phyloP scores from a whole-genome alignment of 2,888 invertebrate species.

The Ennomos fuscantarius region DNA sequence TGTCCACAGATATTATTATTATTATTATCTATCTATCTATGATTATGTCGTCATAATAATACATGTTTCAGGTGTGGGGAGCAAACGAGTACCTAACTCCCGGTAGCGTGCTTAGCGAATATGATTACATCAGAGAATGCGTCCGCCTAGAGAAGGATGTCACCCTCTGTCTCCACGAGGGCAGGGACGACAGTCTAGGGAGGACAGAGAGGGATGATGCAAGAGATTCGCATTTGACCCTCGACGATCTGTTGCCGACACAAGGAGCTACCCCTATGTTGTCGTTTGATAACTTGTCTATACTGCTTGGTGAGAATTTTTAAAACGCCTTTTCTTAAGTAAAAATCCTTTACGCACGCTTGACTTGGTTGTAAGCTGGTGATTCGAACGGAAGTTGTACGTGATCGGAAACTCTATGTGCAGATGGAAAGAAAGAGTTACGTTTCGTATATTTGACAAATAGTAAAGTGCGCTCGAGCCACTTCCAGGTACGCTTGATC shows the following conservation, averaged over 20 bases:
- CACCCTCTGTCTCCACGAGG: conserved; percentile 87
- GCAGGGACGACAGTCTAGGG: conserved; percentile 88
- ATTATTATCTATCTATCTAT: too few species aligned
- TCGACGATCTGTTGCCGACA: conserved; percentile 92
- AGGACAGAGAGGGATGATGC: conserved; percentile 93
- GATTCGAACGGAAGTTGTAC: too few species aligned
- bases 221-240: conserved; percentile 88
- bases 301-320: conserved; percentile 89
- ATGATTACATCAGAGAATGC: conserved; percentile 97
- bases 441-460: too few species aligned
- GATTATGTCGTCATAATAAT: too few species aligned
- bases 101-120: conserved; percentile 93
- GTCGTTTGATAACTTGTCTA: conserved; percentile 93
- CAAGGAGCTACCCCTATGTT: conserved; percentile 89
- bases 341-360: too few species aligned
- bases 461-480: too few species aligned
- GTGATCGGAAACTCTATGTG: too few species aligned
- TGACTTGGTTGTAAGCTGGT: too few species aligned
- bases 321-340: too few species aligned
- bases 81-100: conserved; percentile 95
- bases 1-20: too few species aligned
- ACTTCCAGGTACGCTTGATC: too few species aligned
- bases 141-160: conserved; percentile 97
- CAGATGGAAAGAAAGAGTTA: too few species aligned
- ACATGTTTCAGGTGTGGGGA: conserved; percentile 89